These are phyloP conservation scores for Eolophus roseicapilla DNA, from an alignment of 2,113 vertebrate genomes.

Conservation along the genomic window DNA sequence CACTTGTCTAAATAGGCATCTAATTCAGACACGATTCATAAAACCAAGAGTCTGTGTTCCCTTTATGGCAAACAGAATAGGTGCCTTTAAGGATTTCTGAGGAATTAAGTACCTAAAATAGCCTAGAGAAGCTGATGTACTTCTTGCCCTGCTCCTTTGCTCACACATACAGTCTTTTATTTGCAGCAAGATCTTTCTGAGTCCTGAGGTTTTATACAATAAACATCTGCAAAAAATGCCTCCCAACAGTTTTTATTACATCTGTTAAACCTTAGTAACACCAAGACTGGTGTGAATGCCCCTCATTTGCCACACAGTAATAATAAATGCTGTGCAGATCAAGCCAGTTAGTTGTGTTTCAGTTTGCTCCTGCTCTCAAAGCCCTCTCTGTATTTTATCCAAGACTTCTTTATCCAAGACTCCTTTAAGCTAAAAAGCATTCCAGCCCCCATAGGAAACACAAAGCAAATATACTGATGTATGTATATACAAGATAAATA, in stretches of 20 bases:
- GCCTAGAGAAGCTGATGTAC: neutral
- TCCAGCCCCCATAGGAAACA: neutral
- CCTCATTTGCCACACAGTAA: neutral
- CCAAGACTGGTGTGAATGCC: neutral
- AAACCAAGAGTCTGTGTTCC: neutral
- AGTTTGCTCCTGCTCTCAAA: neutral
- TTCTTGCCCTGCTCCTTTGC: neutral
- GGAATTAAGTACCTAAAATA: neutral
- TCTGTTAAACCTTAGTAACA: neutral
- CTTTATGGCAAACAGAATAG: neutral
- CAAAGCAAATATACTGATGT: neutral
- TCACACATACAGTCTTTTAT: neutral
- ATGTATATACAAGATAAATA: neutral
- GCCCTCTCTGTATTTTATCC: neutral
- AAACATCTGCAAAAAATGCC: neutral
- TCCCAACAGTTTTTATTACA: neutral
- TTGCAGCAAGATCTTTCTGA: neutral
- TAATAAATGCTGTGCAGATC: neutral
- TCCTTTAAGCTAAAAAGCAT: neutral
- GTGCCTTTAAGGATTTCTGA: neutral
- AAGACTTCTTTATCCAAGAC: neutral
- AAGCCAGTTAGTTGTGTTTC: neutral
- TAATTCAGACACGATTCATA: neutral
- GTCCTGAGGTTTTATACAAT: neutral
- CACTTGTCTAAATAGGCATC: neutral